These are phyloP conservation scores for Steinernema carpocapsae DNA, from an alignment of 2,888 invertebrate genomes.

Conservation along the genomic window DNA sequence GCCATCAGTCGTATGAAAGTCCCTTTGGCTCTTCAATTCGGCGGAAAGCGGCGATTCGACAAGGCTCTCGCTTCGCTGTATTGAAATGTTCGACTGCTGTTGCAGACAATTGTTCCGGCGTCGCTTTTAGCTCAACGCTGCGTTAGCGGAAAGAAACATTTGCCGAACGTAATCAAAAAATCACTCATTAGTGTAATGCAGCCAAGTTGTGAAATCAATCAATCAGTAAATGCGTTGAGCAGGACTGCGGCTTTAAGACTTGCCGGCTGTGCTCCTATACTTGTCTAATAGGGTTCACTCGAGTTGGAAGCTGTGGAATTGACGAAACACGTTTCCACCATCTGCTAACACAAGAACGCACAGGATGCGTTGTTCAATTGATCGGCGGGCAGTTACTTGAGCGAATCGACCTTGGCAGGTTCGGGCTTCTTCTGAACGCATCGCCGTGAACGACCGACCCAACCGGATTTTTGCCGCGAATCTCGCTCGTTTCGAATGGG, in stretches of 20 bases:
- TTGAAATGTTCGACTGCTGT: slow-evolving; percentile 31
- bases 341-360: slow-evolving; percentile 28
- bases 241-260: too few species aligned
- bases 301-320: background rate
- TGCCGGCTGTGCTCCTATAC: background rate
- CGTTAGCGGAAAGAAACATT: slow-evolving; percentile 1
- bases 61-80: slow-evolving; percentile 15
- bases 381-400: slow-evolving; percentile 27
- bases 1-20: background rate
- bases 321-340: slow-evolving; percentile 31
- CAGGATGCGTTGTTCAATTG: slow-evolving; percentile 29
- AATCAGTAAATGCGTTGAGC: too few species aligned
- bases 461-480: slow-evolving; percentile 35
- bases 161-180: background rate
- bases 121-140: background rate
- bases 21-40: background rate
- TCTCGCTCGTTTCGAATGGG: background rate
- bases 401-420: slow-evolving; percentile 21
- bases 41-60: slow-evolving; percentile 27
- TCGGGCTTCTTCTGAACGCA: slow-evolving; percentile 24
- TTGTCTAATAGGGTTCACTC: background rate
- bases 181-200: background rate
- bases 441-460: slow-evolving; percentile 30
- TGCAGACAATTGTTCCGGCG: slow-evolving; percentile 23
- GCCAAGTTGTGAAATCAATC: too few species aligned